Base-by-base conservation (phyloP, 1,140 invertebrate species). In the Platyscapa corneri region DNA sequence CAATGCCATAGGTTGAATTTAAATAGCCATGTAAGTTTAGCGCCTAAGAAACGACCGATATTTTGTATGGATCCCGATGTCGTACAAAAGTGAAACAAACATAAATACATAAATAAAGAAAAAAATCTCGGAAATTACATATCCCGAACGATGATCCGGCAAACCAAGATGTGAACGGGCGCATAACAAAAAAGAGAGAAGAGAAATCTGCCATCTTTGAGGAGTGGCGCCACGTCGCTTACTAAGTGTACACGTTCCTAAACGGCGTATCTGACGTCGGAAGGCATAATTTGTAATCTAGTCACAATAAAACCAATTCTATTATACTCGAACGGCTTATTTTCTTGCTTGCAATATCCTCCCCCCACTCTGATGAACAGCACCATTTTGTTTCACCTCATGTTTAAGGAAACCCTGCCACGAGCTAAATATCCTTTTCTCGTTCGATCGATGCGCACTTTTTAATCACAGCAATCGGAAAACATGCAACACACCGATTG, bases 281-380 rank as follows among this genome's bases (percentile, higher is more conserved):
- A 87, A 90, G 90, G 90, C 90, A 91, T 91, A 90, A 91, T 93
- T 93, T 93, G 92, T 93, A 93, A 93, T 93, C 92, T 93, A 93
- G 92, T 93, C 92, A 93, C 92, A 93, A 93, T 93, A 93, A 93
- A 93, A 90, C 89, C 91, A 92, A 93, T 92, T 93, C 91, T 93
- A 93, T 92, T 93, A 92, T 93, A 93, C 86, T 70, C 81, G 74
- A 77, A 7, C 42, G 39, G 3, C 7, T 81, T 49, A 46, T 46
- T 46, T 46, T 7, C 42, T 46, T 12, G n/a, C n/a, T n/a, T n/a
- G n/a, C n/a, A n/a, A n/a, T n/a, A n/a, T n/a, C n/a, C n/a, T n/a
- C n/a, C n/a, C n/a, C n/a, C n/a, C n/a, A n/a, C n/a, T n/a, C n/a
- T n/a, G n/a, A n/a, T n/a, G n/a, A n/a, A n/a, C n/a, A n/a, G n/a